Evolutionary conservation across 2,888 invertebrate species (phyloP), one percentile per base, ranked within the genome.

Genomic region (Suillia variegata): DNA sequence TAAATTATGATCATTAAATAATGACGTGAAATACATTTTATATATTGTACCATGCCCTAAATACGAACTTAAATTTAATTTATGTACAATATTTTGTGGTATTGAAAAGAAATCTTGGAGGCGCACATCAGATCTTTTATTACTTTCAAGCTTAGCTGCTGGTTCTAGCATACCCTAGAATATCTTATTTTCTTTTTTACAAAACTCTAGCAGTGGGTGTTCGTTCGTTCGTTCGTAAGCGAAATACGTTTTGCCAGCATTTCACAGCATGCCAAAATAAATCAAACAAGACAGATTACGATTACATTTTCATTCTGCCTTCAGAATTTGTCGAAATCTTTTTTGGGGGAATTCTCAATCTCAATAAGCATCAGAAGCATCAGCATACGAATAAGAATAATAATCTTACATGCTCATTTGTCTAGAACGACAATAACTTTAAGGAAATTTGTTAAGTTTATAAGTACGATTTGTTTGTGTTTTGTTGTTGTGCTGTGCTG

Each of bases 381-480:
- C n/a, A n/a, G n/a, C n/a, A n/a, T n/a, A n/a, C 6, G 31, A 31
- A 31, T 31, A 31, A 8, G 12, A 31, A 31, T 8, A 31, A 45
- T 45, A 18, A 45, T 45, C 18, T 4, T 45, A 45, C 45, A 20
- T 49, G 58, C 54, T 54, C 58, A 58, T 53, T 58, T 53, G 53
- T n/a, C n/a, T n/a, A n/a, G 38, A 52, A 49, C 50, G 58, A 58
- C n/a, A 58, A 54, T 54, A 49, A 54, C 54, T 38, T 38, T 38
- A 34, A n/a, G 54, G 1, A 33, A 15, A 38, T 4, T n/a, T n/a
- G n/a, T n/a, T n/a, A n/a, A n/a, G n/a, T n/a, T n/a, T n/a, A n/a
- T n/a, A n/a, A n/a, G n/a, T n/a, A n/a, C n/a, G n/a, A n/a, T 33
- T 48, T 51, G 52, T 20, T 48, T 48, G 20, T 21, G 22, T 20